Percentiles rank a stretch among this genome's conserved stretches.
These are phyloP conservation scores for Nomada ferruginata DNA, from an alignment of 2,888 invertebrate species.

Conservation along the genomic window DNA sequence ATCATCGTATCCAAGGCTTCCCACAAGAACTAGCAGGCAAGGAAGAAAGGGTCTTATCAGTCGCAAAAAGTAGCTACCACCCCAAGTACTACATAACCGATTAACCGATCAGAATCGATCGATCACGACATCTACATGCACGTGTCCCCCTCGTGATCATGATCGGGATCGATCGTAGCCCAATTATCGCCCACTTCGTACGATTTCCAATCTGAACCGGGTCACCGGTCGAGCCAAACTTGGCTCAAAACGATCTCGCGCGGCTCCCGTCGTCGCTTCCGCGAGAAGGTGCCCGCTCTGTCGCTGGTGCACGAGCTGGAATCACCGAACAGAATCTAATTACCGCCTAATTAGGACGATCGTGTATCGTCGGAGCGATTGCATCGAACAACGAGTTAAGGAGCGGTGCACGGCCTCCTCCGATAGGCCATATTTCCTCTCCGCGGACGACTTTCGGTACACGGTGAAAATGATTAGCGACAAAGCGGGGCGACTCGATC, in stretches of 20 bases:
- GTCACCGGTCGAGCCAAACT: constrained; percentile 20
- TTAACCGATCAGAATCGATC: constrained; percentile 10
- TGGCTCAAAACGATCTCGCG: not conserved
- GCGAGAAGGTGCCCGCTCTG: constrained; percentile 44
- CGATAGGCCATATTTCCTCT: constrained; percentile 69
- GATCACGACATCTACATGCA: not conserved
- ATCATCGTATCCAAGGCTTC: too few species aligned
- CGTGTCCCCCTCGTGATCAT: not conserved
- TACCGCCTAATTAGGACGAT: constrained; percentile 78
- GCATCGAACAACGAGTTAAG: constrained; percentile 74
- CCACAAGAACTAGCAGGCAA: too few species aligned
- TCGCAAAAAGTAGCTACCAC: not conserved
- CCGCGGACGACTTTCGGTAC: constrained; percentile 68
- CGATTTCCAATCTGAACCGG: constrained; percentile 17
- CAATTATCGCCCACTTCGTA: not conserved
- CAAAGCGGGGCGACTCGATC: constrained; percentile 48
- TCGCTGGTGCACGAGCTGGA: constrained; percentile 42
- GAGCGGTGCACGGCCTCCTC: constrained; percentile 52
- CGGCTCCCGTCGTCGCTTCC: constrained; percentile 38
- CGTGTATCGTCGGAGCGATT: constrained; percentile 76
- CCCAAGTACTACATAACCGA: not conserved
- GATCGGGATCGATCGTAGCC: constrained; percentile 17
- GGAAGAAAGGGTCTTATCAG: not conserved
- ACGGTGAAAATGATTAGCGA: constrained; percentile 71
- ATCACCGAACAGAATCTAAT: constrained; percentile 73